Evolutionary conservation across 2,888 invertebrate genomes (phyloP), one percentile per base, ranked within the genome.

Genomic region (Tenthredo notha): DNA sequence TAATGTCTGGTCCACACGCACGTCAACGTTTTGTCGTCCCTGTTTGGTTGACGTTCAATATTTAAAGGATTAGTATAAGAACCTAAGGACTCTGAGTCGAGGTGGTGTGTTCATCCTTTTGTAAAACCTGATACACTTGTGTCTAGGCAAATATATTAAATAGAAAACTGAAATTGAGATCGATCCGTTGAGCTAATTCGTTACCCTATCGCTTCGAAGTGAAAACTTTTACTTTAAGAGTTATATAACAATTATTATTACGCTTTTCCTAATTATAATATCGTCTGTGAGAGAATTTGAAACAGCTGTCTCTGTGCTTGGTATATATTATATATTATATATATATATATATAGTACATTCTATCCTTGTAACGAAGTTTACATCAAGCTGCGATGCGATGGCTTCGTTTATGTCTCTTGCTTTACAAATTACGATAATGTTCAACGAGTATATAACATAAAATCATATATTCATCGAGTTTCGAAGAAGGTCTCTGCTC

Each of bases 1-100:
- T 54, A 78, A 78, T 78, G 54, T 54, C 78, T 50, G 54, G 78
- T 78, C 54, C 50, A 50, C 54, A 50, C 78, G 78, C 50, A 54
- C 54, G 29, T 15, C 21, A 25, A 75, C 75, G 75, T 47, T 75
- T 72, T 72, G 70, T 72, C 70, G 40, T 72, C 40, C 40, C 70
- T 33, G n/a, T 15, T 43, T 25, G 47, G 12, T 43, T 29, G 47
- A 75, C 75, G 43, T 75, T 75, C 12, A 25, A 75, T 21, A 75
- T 43, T 47, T 75, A 43, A 10, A 70, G 70, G 70, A 37, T 29
- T 67, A 18, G 70, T 9, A 21, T 25, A 61, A 12, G 12, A 61
- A 25, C 21, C 61, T 12, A 25, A 37, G 70, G 37, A 33, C 33
- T 33, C 33, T 37, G 9, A 15, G 47, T 47, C 47, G 18, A 70